Evolutionary conservation across 2,888 invertebrate genomes (phyloP).

Genomic region (Acanthosepion lycidas): DNA sequence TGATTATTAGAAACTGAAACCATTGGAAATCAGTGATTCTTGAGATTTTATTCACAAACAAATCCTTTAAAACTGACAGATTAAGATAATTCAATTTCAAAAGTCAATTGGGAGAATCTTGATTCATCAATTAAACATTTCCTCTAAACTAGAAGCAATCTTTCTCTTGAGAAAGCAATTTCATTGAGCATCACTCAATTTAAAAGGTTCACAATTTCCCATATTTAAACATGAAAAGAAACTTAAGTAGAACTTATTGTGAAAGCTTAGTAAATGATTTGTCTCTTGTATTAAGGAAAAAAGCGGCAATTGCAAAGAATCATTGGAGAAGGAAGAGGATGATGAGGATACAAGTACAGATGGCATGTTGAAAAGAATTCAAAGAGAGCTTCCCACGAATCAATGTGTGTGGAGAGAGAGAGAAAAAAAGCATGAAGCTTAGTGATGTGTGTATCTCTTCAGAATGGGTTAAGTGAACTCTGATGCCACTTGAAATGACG

Average conservation of each 20-base stretch:
- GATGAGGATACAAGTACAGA: not conserved
- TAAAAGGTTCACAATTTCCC: not conserved
- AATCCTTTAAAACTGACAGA: not conserved
- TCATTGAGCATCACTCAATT: not conserved
- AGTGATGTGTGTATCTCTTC: too few relatives aligned
- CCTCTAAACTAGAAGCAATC: not conserved
- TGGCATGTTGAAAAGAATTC: conserved; percentile 1
- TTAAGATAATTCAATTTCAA: not conserved
- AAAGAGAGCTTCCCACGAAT: not conserved
- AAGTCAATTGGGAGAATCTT: not conserved
- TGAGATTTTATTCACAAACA: not conserved
- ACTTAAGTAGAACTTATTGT: not conserved
- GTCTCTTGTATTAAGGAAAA: not conserved
- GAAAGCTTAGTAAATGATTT: not conserved
- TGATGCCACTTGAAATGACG: not conserved
- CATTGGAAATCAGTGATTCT: not conserved
- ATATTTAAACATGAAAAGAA: not conserved
- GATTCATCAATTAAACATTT: not conserved
- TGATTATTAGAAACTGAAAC: too few relatives aligned
- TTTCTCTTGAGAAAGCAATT: not conserved
- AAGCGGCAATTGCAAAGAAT: not conserved
- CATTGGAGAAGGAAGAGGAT: not conserved
- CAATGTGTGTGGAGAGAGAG: not conserved
- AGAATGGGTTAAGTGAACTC: not conserved
- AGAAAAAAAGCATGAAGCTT: too few relatives aligned